These are phyloP conservation scores for Cichlasoma orientale DNA, from an alignment of 2,797 vertebrate genomes.

Conservation along the genomic window DNA sequence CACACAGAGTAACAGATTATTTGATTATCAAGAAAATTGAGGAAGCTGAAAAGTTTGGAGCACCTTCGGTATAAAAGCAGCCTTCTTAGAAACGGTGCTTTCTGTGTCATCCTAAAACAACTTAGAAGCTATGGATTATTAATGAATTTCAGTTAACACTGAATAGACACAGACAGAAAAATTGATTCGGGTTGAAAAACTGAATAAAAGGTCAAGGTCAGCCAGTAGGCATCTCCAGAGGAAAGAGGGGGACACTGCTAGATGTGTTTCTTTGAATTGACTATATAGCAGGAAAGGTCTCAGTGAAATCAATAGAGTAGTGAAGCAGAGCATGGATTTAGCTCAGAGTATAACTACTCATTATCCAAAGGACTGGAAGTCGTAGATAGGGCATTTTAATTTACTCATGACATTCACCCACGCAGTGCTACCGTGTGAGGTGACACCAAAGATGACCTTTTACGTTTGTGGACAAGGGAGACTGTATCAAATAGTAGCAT, in stretches of 20 bases:
- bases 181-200: slow-evolving; percentile 38
- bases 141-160: slow-evolving; percentile 35
- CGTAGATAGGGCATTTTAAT: slow-evolving; percentile 81
- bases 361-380: slow-evolving; percentile 78
- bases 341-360: slow-evolving; percentile 72
- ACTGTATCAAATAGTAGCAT: slow-evolving; percentile 51
- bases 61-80: not conserved
- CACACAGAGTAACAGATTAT: not conserved
- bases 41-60: not conserved
- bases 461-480: slow-evolving; percentile 67
- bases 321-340: slow-evolving; percentile 75
- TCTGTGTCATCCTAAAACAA: slow-evolving; percentile 5
- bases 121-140: slow-evolving; percentile 10
- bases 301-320: slow-evolving; percentile 75
- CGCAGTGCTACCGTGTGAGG: slow-evolving; percentile 52
- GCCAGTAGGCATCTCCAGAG: slow-evolving; percentile 47
- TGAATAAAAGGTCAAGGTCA: slow-evolving; percentile 56
- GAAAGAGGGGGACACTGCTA: slow-evolving; percentile 43
- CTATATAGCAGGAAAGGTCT: slow-evolving; percentile 66
- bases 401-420: slow-evolving; percentile 78
- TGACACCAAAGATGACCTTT: slow-evolving; percentile 77
- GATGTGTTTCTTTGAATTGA: slow-evolving; percentile 61
- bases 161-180: slow-evolving; percentile 15
- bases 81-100: slow-evolving; percentile 3
- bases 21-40: slow-evolving; percentile 7